phyloP scores from a whole-genome alignment of 2,113 vertebrate species.

The Manacus vitellinus region DNA sequence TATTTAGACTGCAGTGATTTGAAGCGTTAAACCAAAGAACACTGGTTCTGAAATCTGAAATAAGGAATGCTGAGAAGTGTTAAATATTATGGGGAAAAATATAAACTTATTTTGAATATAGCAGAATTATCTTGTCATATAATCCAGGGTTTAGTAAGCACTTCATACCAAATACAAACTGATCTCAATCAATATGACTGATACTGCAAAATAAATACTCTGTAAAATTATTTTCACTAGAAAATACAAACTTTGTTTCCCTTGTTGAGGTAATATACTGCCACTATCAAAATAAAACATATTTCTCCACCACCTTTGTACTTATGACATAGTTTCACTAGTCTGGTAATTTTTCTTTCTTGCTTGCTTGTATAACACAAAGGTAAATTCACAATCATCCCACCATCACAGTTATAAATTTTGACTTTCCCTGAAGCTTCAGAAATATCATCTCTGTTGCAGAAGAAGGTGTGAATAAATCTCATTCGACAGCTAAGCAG shows the following conservation, averaged over 20 bases:
- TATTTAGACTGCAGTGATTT: neutral
- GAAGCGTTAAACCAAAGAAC: fast-evolving
- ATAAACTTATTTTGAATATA: neutral
- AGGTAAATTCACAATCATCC: neutral
- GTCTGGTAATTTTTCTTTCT: neutral
- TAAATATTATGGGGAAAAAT: neutral
- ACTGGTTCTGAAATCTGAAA: neutral
- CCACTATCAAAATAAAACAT: neutral
- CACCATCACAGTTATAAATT: neutral
- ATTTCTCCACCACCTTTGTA: neutral
- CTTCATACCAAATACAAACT: neutral
- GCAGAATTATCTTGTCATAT: neutral
- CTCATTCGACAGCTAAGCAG: neutral
- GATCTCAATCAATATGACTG: neutral
- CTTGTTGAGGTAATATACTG: neutral
- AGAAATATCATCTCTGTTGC: neutral
- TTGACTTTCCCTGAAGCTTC: neutral
- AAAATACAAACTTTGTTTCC: neutral
- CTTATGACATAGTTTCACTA: neutral
- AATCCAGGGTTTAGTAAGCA: neutral
- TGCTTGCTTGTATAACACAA: neutral
- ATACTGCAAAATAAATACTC: neutral
- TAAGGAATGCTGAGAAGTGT: neutral
- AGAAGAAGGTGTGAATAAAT: neutral
- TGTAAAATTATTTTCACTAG: neutral